phyloP scores from a whole-genome alignment of 2,888 invertebrate species.

The Noctua pronuba region DNA sequence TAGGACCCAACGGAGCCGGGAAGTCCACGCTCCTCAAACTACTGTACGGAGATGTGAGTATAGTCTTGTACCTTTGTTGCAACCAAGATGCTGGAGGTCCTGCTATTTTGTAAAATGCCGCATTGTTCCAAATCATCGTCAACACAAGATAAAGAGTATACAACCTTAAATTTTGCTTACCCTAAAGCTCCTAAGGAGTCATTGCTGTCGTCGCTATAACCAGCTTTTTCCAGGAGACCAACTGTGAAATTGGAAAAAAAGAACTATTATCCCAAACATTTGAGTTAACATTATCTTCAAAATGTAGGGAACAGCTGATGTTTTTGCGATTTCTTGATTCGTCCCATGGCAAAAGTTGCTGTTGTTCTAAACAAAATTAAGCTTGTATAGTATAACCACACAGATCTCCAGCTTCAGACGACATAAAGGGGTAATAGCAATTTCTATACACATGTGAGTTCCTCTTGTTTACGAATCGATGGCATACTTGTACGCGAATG shows the following conservation, averaged over 20 bases:
- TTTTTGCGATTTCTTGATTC: neutral
- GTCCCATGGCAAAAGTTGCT: neutral
- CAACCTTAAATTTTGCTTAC: neutral
- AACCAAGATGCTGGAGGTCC: neutral
- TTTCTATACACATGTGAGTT: too few relatives aligned
- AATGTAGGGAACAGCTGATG: neutral
- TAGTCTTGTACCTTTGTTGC: neutral
- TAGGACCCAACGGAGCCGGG: conserved; percentile 99
- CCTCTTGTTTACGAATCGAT: neutral
- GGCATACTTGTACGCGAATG: too few relatives aligned
- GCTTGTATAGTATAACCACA: too few relatives aligned
- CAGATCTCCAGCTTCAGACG: too few relatives aligned
- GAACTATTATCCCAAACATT: neutral
- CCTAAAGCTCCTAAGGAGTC: neutral
- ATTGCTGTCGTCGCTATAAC: neutral
- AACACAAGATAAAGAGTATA: neutral
- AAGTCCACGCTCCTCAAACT: conserved; percentile 99
- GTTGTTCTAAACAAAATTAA: neutral
- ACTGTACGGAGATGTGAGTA: conserved; percentile 96
- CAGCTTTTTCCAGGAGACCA: neutral
- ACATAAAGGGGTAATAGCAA: neutral
- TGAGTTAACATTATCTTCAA: neutral
- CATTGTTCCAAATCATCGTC: neutral
- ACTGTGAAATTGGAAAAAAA: neutral
- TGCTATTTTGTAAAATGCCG: neutral